A percentile compares a stretch with the other conserved stretches of the same genome.
Conservation (phyloP, 2,888 invertebrate genomes). For the Eupithecia vulgata region DNA sequence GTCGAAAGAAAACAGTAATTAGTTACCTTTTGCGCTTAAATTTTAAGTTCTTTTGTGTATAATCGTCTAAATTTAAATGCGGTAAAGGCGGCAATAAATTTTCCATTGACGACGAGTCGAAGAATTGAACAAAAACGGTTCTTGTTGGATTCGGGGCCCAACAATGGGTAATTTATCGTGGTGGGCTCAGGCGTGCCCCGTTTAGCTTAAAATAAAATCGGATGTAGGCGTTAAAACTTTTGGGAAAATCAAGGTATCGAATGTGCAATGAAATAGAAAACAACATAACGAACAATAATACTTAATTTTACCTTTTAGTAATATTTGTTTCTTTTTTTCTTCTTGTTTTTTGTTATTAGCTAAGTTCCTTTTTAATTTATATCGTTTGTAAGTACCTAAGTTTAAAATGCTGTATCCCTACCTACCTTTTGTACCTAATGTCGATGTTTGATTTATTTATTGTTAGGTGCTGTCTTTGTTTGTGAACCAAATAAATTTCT, state of each 20-base stretch:
- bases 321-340: too few species aligned
- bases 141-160: conserved; percentile 75
- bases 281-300: background rate
- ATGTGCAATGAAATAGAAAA: background rate
- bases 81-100: conserved; percentile 78
- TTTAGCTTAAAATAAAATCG: conserved; percentile 67
- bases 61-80: conserved; percentile 81
- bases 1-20: conserved; percentile 62
- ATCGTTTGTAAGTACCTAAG: too few species aligned
- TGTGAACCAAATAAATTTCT: too few species aligned
- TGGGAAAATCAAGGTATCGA: background rate
- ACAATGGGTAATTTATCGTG: conserved; percentile 83
- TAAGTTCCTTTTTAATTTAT: too few species aligned
- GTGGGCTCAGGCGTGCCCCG: conserved; percentile 62
- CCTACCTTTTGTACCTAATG: too few species aligned
- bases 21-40: conserved; percentile 66
- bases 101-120: conserved; percentile 80
- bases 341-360: too few species aligned
- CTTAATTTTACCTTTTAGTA: too few species aligned
- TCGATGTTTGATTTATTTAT: too few species aligned
- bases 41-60: conserved; percentile 71
- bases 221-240: conserved; percentile 45
- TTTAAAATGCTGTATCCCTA: too few species aligned
- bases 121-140: conserved; percentile 83
- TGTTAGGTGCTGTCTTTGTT: too few species aligned